Evolutionary conservation across 1,140 invertebrate species (phyloP).

Genomic region (Bombus difficillimus): DNA sequence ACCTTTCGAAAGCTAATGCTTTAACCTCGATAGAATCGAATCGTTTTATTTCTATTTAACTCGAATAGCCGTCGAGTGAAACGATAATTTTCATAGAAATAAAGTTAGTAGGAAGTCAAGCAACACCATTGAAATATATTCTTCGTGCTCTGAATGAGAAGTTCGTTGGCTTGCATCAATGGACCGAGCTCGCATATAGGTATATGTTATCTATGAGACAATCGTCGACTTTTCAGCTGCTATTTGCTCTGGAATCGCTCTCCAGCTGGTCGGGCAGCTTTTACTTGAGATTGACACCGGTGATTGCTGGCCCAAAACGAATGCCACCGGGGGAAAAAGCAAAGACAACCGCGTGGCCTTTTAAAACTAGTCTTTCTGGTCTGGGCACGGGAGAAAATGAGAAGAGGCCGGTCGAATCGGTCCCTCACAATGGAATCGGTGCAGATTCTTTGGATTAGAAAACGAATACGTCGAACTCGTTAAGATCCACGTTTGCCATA

Average conservation of each 20-base stretch:
- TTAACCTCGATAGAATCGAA: neutral
- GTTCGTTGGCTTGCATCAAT: neutral
- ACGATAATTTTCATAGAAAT: neutral
- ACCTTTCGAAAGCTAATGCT: neutral
- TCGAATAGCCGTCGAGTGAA: neutral
- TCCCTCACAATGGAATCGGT: neutral
- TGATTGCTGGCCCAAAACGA: conserved; percentile 52
- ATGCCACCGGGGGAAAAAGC: conserved; percentile 21
- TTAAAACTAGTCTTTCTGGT: conserved; percentile 39
- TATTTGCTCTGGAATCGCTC: neutral
- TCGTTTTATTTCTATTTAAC: neutral
- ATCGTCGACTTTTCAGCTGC: neutral
- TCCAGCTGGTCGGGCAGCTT: conserved; percentile 22
- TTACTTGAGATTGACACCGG: conserved; percentile 47
- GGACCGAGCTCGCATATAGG: neutral
- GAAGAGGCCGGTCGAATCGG: conserved; percentile 6
- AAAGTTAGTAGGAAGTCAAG: neutral
- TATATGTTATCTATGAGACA: neutral
- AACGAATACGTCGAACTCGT: conserved; percentile 30
- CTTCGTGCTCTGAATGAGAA: neutral
- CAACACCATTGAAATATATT: neutral
- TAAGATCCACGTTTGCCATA: conserved; percentile 15
- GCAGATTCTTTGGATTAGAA: conserved; percentile 41
- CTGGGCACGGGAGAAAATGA: conserved; percentile 31
- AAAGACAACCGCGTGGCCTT: conserved; percentile 15